Base-by-base conservation (phyloP, 2,113 vertebrate species). In the Malurus alboscapulatus region DNA sequence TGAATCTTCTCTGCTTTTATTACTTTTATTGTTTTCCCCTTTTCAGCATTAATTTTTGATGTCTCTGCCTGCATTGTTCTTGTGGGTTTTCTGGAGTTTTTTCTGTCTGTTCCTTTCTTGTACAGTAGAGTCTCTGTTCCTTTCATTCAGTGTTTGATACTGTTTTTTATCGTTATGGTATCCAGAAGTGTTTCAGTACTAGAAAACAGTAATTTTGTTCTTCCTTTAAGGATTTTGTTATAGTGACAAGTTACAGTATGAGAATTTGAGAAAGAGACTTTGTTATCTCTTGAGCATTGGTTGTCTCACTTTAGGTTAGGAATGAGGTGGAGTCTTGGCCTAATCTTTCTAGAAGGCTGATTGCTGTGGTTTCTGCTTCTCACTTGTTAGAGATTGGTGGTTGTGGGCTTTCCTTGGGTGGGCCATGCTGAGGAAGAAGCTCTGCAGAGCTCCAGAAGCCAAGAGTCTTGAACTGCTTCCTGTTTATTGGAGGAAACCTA, bases 21-120 rank as follows among this genome's bases (percentile, higher is more conserved):
- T 59, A 30, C 36, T 19, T 87, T 48, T 86, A 62, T 29, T 86
- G 42, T 36, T 62, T 75, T 55, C 26, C 21, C 7, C 67, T 62
- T 90, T 72, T 45, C 69, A 72, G 27, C 12, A 7, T 79, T 73
- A n/a, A 32, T 68, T 92, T 87, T 82, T 82, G 38, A 17, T 91
- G 81, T 66, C 26, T 66, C 51, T 95, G 82, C 57, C 45, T 77
- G 10, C 76, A 27, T 93, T 90, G 88, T 88, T 92, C 51, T 80
- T 10, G 1, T 63, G 86, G 53, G 50, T 88, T 34, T 83, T 84
- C 47, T 90, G 54, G 25, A 3, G 0, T 12, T 71, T 77, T 84
- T 84, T n/a, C 42, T 84, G 29, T 38, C 40, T 47, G 1, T 57
- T 57, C 38, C 87, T 94, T 87, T 94, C 88, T 91, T 81, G 57